phyloP scores from a whole-genome alignment of 1,140 invertebrate genomes.

The Drosophila aff. region DNA sequence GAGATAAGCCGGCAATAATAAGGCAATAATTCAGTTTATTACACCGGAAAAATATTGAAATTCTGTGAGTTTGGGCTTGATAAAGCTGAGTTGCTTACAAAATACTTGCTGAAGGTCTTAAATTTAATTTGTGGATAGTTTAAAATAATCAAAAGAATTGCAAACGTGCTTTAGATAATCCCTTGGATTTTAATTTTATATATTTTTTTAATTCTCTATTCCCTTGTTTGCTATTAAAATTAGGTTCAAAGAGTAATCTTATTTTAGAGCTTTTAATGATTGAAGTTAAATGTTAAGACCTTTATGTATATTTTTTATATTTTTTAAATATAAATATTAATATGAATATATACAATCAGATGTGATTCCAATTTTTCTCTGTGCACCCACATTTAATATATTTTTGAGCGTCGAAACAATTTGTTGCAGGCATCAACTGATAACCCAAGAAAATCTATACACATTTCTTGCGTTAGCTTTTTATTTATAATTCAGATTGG shows the following conservation, averaged over 20 bases:
- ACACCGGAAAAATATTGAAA: constrained; percentile 17
- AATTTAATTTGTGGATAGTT: neutral
- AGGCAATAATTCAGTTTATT: constrained; percentile 21
- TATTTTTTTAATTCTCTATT: neutral
- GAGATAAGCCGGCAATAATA: constrained; percentile 43
- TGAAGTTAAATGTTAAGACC: too few species aligned
- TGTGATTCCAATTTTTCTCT: neutral
- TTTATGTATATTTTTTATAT: too few species aligned
- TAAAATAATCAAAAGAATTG: neutral
- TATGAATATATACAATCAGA: too few species aligned
- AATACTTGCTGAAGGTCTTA: neutral
- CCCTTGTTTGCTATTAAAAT: neutral
- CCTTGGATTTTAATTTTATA: neutral
- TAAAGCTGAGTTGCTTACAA: neutral
- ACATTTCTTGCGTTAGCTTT: neutral
- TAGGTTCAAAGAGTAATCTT: neutral
- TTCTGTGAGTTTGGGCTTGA: neutral
- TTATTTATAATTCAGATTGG: constrained; percentile 23
- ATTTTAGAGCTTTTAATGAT: neutral
- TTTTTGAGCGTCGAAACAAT: constrained; percentile 9
- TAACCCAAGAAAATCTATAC: constrained; percentile 12
- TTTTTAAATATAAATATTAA: too few species aligned
- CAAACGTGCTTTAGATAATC: neutral
- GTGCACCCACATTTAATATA: neutral
- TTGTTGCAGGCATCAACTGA: constrained; percentile 35